Conservation (phyloP, 1,140 invertebrate species). For the Macrobrachium rosenbergii region DNA sequence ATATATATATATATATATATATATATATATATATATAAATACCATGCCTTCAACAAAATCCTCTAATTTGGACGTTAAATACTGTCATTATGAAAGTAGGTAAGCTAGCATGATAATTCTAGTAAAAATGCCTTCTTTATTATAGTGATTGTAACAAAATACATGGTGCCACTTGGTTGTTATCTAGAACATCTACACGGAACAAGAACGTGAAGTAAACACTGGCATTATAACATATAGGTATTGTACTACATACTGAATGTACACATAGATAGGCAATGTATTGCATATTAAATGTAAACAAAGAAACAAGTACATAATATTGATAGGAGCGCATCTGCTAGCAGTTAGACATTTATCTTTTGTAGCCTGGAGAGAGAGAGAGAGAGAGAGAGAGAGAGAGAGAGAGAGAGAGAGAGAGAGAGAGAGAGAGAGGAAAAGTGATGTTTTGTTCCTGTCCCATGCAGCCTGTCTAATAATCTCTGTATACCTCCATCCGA, state of each 20-base stretch:
- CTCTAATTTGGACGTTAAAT: not conserved
- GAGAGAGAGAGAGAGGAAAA: not conserved
- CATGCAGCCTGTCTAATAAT: too few species aligned
- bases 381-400: slow-evolving; percentile 28
- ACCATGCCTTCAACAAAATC: not conserved
- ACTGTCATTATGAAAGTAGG: not conserved
- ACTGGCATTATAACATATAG: too few species aligned
- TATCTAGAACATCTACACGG: too few species aligned
- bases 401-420: slow-evolving; percentile 24
- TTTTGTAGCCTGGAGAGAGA: not conserved
- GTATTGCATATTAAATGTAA: too few species aligned
- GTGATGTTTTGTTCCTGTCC: not conserved
- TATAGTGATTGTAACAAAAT: too few species aligned
- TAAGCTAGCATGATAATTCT: too few species aligned
- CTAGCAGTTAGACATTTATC: not conserved
- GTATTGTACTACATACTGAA: too few species aligned
- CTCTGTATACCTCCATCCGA: not conserved
- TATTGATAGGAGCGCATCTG: not conserved
- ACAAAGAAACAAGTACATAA: too few species aligned
- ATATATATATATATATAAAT: slow-evolving; percentile 23
- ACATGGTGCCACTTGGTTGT: too few species aligned
- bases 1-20: slow-evolving; percentile 32
- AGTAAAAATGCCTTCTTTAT: too few species aligned
- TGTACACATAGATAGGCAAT: too few species aligned
- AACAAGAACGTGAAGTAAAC: too few species aligned